These are phyloP conservation scores for Procavia capensis DNA, from an alignment of 2,113 vertebrate genomes.

Conservation along the genomic window DNA sequence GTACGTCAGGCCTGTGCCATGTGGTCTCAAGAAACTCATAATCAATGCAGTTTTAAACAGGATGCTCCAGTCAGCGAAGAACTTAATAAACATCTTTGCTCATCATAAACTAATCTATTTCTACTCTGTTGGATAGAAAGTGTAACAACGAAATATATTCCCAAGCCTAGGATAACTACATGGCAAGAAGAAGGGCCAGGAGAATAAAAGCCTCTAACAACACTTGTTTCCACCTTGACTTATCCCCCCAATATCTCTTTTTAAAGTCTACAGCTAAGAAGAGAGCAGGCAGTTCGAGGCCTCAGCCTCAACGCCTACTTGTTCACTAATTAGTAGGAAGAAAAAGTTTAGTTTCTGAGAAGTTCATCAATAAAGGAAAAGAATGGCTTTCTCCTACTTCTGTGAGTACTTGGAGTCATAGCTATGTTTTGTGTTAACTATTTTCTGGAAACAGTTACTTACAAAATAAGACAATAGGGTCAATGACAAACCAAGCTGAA, in stretches of 20 bases:
- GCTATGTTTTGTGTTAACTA: not conserved
- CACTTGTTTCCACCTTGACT: not conserved
- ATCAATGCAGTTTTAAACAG: not conserved
- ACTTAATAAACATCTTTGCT: not conserved
- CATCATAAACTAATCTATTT: not conserved
- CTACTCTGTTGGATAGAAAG: not conserved
- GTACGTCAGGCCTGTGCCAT: not conserved
- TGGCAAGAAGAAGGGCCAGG: not conserved
- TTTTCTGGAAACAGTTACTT: not conserved
- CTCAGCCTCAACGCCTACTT: not conserved
- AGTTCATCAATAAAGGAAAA: not conserved
- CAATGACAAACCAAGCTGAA: not conserved
- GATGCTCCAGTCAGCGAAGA: not conserved
- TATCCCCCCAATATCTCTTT: not conserved
- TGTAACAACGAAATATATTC: not conserved
- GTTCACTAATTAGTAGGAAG: not conserved
- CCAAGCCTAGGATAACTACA: not conserved
- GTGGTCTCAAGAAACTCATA: not conserved
- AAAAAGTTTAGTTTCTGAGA: not conserved
- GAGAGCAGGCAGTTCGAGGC: not conserved
- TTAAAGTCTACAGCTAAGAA: not conserved
- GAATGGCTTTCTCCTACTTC: not conserved
- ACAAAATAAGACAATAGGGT: not conserved
- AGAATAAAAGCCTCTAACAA: not conserved
- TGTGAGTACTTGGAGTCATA: not conserved